Evolutionary conservation across 1,140 invertebrate species (phyloP).

Genomic region (Anagrus nilaparvatae): DNA sequence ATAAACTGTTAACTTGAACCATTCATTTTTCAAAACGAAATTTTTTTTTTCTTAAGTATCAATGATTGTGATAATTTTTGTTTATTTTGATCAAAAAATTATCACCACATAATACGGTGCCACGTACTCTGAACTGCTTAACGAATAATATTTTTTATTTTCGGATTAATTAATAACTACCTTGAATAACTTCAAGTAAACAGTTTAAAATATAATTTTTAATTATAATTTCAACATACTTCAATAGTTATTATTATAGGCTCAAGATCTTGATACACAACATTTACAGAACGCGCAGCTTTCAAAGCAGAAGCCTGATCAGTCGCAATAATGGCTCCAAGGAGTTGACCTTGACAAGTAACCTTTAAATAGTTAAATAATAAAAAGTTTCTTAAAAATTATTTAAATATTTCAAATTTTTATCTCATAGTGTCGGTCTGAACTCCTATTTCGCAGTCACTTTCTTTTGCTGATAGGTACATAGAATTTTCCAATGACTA

Average conservation of each 20-base stretch:
- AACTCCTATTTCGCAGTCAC: too few species aligned
- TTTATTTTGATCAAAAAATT: background rate
- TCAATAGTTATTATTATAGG: conserved; percentile 77
- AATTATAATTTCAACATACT: conserved; percentile 28
- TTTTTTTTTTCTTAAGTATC: conserved; percentile 1
- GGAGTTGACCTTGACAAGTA: conserved; percentile 63
- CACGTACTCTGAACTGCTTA: background rate
- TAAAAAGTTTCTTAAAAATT: background rate
- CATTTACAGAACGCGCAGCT: conserved; percentile 61
- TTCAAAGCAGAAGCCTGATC: conserved; percentile 62
- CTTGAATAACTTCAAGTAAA: background rate
- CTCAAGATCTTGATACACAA: conserved; percentile 63
- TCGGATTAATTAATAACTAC: background rate
- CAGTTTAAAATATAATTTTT: background rate
- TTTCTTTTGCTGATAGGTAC: too few species aligned
- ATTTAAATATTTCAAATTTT: background rate
- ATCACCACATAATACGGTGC: background rate
- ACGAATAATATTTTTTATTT: background rate
- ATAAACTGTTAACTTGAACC: background rate
- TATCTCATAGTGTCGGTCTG: too few species aligned
- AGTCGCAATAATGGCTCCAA: conserved; percentile 66
- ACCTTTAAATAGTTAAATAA: conserved; percentile 41
- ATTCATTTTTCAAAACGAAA: background rate
- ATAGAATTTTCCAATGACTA: too few species aligned
- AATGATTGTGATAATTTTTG: background rate